Evolutionary conservation across 2,113 vertebrate species (phyloP).

Genomic region (Meles meles): DNA sequence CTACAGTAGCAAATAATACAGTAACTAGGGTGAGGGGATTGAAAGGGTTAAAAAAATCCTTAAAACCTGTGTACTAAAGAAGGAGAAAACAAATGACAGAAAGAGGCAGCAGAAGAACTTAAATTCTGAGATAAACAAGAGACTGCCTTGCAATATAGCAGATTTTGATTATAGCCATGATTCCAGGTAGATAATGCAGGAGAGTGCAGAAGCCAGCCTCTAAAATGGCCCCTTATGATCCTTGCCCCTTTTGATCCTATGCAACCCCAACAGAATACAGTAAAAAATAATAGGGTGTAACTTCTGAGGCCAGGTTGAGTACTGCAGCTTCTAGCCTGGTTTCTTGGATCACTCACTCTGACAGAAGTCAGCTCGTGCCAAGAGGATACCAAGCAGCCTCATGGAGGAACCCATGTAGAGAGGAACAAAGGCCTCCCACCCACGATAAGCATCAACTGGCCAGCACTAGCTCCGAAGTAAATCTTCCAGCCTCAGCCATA

Average conservation of each 20-base stretch:
- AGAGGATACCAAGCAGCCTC: neutral
- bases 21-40: neutral
- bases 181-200: neutral
- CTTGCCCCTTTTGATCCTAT: neutral
- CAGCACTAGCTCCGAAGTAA: neutral
- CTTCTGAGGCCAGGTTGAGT: neutral
- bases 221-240: neutral
- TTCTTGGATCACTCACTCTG: neutral
- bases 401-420: neutral
- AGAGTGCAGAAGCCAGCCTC: neutral
- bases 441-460: neutral
- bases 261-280: neutral
- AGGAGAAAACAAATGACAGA: neutral
- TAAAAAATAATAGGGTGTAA: neutral
- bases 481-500: neutral
- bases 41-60: neutral
- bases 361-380: neutral
- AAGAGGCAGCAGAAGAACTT: neutral
- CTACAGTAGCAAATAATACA: neutral
- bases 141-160: neutral
- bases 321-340: neutral
- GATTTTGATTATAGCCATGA: neutral
- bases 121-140: neutral
- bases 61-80: neutral
- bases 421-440: neutral